Evolutionary conservation across 2,113 vertebrate genomes (phyloP).

Genomic region (Sinocyclocheilus rhinocerous): DNA sequence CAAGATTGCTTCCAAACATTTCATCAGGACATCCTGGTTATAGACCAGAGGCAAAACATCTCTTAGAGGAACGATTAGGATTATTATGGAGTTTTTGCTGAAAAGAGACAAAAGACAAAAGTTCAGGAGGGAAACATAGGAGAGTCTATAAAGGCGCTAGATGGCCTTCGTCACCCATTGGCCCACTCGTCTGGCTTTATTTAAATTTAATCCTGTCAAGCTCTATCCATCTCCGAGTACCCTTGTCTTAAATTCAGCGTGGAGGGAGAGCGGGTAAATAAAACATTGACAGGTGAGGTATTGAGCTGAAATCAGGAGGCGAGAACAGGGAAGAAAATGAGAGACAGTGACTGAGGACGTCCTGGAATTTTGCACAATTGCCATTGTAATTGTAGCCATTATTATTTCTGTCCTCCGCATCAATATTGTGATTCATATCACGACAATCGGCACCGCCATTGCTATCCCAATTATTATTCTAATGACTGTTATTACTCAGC

Average conservation of each 20-base stretch:
- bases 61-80: background rate
- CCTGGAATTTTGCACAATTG: conserved; percentile 66
- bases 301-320: conserved; percentile 52
- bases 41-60: background rate
- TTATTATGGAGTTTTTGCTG: background rate
- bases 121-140: conserved; percentile 8
- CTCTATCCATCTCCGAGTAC: conserved; percentile 73
- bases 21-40: background rate
- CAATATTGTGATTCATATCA: conserved; percentile 80
- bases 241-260: conserved; percentile 59
- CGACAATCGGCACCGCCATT: conserved; percentile 66
- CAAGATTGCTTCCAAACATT: background rate
- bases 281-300: conserved; percentile 55
- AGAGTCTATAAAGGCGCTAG: conserved; percentile 17
- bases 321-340: conserved; percentile 7
- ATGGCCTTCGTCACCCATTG: conserved; percentile 23
- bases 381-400: conserved; percentile 73
- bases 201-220: conserved; percentile 67
- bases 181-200: conserved; percentile 60
- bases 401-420: conserved; percentile 70
- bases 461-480: conserved; percentile 74
- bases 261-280: conserved; percentile 57
- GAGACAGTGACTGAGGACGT: conserved; percentile 33
- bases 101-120: background rate
- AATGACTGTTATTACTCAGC: conserved; percentile 79